Conservation (phyloP, 2,888 invertebrate species). For the Stictocephala bisonia region DNA sequence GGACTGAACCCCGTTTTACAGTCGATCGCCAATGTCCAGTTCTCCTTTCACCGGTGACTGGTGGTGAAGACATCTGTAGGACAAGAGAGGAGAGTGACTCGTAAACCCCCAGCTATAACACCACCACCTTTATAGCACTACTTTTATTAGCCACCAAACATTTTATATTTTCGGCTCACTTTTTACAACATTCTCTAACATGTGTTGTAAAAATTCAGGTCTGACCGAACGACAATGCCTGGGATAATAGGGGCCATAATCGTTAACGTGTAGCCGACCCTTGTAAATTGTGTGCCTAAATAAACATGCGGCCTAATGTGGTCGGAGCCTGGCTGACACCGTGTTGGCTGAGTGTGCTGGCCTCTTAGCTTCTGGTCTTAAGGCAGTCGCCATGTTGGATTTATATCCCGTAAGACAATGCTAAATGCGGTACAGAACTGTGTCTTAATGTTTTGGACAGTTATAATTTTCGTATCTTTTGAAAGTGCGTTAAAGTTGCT, state of each 20-base stretch:
- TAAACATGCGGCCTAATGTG: constrained; percentile 35
- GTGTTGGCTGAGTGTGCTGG: no score
- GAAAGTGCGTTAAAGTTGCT: no score
- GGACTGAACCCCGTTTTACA: no score
- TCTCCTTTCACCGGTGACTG: not conserved
- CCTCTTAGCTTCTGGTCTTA: no score
- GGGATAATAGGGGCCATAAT: constrained; percentile 38
- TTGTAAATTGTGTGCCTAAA: constrained; percentile 33
- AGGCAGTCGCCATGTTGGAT: no score
- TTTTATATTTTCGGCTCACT: constrained; percentile 33
- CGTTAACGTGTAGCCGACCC: constrained; percentile 34
- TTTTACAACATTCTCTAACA: constrained; percentile 39
- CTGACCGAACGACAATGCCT: constrained; percentile 22
- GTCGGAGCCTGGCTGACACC: no score
- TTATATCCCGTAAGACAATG: no score
- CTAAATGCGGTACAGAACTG: no score
- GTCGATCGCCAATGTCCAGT: constrained; percentile 15
- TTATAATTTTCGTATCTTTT: no score
- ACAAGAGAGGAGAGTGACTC: constrained; percentile 18
- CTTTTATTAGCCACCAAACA: constrained; percentile 29
- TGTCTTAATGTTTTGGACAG: no score
- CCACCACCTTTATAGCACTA: constrained; percentile 15
- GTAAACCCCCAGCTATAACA: constrained; percentile 24
- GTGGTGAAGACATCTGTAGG: constrained; percentile 32
- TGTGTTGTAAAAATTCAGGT: constrained; percentile 32